Evolutionary conservation across 2,888 invertebrate species (phyloP).

Genomic region (Ceraclea dissimilis): DNA sequence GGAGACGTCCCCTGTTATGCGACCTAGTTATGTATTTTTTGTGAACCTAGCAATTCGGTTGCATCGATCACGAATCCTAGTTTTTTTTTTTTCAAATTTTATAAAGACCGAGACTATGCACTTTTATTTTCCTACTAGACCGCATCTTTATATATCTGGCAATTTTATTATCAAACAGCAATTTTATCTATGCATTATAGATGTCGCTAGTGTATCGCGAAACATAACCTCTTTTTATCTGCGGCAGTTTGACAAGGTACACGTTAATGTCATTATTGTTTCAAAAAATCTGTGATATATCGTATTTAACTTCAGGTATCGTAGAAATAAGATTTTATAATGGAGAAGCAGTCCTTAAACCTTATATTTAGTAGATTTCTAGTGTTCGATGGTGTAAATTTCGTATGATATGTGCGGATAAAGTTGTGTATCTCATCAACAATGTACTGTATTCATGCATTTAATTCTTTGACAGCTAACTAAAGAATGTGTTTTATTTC

Average conservation of each 20-base stretch:
- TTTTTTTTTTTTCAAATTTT: too few species aligned
- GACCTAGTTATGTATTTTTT: too few species aligned
- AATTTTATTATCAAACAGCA: too few species aligned
- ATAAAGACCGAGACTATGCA: too few species aligned
- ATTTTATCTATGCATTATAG: neutral
- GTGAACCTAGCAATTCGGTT: too few species aligned
- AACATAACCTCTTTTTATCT: conserved; percentile 24
- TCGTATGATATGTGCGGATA: neutral
- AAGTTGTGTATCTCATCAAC: neutral
- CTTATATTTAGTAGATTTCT: neutral
- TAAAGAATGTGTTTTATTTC: neutral
- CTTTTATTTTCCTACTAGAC: too few species aligned
- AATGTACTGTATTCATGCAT: neutral
- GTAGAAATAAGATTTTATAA: conserved; percentile 1
- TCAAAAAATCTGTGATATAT: neutral
- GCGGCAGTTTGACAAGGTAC: conserved; percentile 25
- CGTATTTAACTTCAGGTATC: neutral
- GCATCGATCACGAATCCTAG: too few species aligned
- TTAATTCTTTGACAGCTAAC: neutral
- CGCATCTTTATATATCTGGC: too few species aligned
- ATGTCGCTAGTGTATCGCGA: conserved; percentile 13
- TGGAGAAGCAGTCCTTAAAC: too few species aligned
- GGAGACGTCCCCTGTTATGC: too few species aligned
- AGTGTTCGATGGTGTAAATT: neutral
- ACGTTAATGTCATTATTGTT: conserved; percentile 19